These are phyloP conservation scores for Clinocottus analis DNA, from an alignment of 2,113 vertebrate species.

Conservation along the genomic window DNA sequence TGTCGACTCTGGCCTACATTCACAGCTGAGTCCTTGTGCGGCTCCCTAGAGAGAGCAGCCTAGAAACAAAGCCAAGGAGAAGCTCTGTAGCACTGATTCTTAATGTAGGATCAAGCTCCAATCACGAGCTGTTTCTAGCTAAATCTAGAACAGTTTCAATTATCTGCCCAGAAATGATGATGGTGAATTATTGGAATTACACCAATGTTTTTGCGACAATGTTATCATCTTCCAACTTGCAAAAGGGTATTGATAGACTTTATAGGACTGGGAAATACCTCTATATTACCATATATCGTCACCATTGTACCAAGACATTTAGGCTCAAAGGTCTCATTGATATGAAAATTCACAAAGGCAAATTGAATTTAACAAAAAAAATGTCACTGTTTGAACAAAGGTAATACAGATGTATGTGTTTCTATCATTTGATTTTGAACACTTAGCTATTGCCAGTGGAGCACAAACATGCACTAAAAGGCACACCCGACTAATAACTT, in stretches of 20 bases:
- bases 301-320: not conserved
- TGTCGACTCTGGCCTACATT: conserved; percentile 70
- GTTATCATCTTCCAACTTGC: not conserved
- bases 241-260: not conserved
- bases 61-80: conserved; percentile 32
- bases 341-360: not conserved
- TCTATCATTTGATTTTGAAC: not conserved
- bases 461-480: not conserved
- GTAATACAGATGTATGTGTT: not conserved
- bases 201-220: not conserved
- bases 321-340: not conserved
- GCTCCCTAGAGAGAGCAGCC: conserved; percentile 46
- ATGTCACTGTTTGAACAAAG: not conserved
- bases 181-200: not conserved
- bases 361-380: not conserved
- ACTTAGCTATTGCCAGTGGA: not conserved
- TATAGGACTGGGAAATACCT: not conserved
- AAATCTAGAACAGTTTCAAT: not conserved
- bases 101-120: conserved; percentile 16
- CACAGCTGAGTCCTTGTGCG: conserved; percentile 59
- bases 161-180: not conserved
- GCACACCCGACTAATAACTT: not conserved
- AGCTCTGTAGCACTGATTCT: conserved; percentile 16
- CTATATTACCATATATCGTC: not conserved
- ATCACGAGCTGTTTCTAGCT: not conserved